These are phyloP conservation scores for Nasonia oneida DNA, from an alignment of 2,888 invertebrate genomes.

Conservation along the genomic window DNA sequence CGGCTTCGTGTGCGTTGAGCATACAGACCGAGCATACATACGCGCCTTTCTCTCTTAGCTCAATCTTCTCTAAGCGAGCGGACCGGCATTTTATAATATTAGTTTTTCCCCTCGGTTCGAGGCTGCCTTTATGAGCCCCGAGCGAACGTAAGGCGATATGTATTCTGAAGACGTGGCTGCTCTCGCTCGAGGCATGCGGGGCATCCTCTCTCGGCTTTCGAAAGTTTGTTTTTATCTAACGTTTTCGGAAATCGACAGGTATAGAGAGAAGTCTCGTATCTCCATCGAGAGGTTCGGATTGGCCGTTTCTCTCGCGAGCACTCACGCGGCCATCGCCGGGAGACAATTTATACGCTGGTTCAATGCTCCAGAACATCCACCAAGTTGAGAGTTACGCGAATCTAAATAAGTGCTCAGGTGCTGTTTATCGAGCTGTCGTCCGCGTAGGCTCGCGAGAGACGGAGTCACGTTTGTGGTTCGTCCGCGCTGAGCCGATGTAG, in stretches of 20 bases:
- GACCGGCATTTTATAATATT: conserved; percentile 41
- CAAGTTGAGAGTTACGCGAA: conserved; percentile 61
- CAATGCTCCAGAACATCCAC: no score
- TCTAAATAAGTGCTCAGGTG: conserved; percentile 62
- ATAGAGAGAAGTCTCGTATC: neutral
- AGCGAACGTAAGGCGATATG: neutral
- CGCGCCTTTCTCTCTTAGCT: neutral
- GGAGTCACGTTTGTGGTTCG: conserved; percentile 64
- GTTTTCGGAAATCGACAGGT: neutral
- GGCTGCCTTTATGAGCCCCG: neutral
- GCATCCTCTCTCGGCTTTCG: neutral
- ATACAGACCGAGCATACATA: conserved; percentile 2
- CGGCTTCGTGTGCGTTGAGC: neutral
- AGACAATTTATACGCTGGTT: neutral
- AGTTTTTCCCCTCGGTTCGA: conserved; percentile 9
- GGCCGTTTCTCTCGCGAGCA: neutral
- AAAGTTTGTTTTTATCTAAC: neutral
- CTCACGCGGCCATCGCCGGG: neutral
- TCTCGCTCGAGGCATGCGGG: neutral
- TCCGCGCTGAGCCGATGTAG: neutral
- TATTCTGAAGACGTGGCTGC: neutral
- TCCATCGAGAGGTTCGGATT: neutral
- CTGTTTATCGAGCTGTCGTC: conserved; percentile 66
- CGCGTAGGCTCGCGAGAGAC: neutral
- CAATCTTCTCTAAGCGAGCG: neutral